Base-by-base conservation (phyloP, 2,888 invertebrate genomes). In the Pachliopta kotzebuea region DNA sequence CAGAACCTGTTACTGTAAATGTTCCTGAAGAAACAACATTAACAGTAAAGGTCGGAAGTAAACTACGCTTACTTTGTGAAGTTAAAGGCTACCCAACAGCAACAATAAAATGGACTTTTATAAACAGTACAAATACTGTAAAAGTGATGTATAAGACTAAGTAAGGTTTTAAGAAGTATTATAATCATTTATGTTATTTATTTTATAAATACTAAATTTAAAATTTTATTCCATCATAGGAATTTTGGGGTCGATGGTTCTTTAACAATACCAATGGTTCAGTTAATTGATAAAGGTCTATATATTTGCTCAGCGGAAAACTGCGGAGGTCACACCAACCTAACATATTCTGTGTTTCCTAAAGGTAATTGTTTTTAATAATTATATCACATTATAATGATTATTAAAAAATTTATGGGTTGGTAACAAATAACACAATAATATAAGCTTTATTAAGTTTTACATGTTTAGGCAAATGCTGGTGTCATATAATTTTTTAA, bases 261-360 rank as follows among this genome's bases (percentile, higher is more conserved):
- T 11, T 62, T 62, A 2, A 21, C 9, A 23, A 23, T 64, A n/a
- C 56, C 45, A 50, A 23, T 45, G 3, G 31, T 65, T 24, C 56
- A 63, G 20, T 29, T 56, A 1, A 17, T 1, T 26, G 50, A 58
- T 7, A 42, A 21, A 11, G 63, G 63, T 9, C 23, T 18, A 26
- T 63, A 63, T 45, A 53, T 52, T 45, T 63, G 63, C 29, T 14
- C 29, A 18, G 63, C 53, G 18, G 20, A 45, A 23, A 63, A 57
- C 24, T 24, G 9, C 2, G 29, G 42, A 26, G 53, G 58, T 29
- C 50, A 24, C 24, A 24, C 18, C 8, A 58, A 23, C 14, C 17
- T 63, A 18, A 57, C 52, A 7, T 58, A 58, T 54, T 6, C 45
- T 37, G 26, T 63, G 21, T 20, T 37, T 7, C 37, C 53, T 20